Conservation (phyloP, 2,797 vertebrate species). For the Poecilia wingei region DNA sequence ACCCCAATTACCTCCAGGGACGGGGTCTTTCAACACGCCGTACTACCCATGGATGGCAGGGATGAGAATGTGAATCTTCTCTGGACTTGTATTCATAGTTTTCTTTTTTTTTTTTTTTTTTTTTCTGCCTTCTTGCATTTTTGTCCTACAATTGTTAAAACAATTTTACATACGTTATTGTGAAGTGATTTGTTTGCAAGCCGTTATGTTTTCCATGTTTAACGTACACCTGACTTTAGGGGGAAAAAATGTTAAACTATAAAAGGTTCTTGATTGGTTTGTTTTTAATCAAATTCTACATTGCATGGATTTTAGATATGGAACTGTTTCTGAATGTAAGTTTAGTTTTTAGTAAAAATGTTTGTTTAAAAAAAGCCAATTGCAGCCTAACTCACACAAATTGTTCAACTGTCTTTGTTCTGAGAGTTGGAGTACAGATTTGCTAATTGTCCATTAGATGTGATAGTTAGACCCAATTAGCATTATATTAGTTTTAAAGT, state of each 20-base stretch:
- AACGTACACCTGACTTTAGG: background rate
- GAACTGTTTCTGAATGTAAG: background rate
- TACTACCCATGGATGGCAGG: background rate
- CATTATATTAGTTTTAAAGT: background rate
- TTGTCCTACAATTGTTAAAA: background rate
- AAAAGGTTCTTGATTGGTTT: background rate
- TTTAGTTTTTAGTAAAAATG: background rate
- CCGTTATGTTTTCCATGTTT: background rate
- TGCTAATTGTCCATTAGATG: background rate
- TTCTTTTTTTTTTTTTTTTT: background rate
- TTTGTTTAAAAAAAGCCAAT: background rate
- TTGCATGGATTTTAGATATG: background rate
- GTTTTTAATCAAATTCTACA: background rate
- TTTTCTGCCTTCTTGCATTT: background rate
- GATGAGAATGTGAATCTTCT: background rate
- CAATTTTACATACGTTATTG: background rate
- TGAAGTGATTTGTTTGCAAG: background rate
- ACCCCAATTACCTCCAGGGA: background rate
- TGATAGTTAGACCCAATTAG: background rate
- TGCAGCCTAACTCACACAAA: no score
- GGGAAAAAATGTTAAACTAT: no score
- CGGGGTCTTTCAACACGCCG: background rate
- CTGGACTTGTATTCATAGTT: background rate
- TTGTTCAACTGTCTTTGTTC: background rate
- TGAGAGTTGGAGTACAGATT: background rate